Evolutionary conservation across 2,797 vertebrate species (phyloP).

Genomic region (Pempheris klunzingeri): DNA sequence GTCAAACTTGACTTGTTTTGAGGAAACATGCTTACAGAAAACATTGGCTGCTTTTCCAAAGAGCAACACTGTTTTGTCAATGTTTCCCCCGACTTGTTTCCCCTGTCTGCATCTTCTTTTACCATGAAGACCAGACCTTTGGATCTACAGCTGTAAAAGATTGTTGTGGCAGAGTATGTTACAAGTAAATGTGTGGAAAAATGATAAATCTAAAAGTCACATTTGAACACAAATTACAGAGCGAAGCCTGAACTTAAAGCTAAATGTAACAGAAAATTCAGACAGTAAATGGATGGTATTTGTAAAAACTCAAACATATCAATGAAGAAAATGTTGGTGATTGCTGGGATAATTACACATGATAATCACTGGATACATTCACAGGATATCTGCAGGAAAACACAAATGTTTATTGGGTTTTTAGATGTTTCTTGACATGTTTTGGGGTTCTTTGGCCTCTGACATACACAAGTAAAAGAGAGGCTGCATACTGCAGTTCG

Average conservation of each 20-base stretch:
- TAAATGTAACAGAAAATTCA: neutral
- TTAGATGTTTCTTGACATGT: neutral
- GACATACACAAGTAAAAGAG: neutral
- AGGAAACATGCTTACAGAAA: conserved; percentile 79
- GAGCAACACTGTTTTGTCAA: conserved; percentile 74
- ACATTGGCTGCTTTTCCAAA: conserved; percentile 63
- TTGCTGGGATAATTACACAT: conserved; percentile 21
- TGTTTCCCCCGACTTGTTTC: conserved; percentile 41
- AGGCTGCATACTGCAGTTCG: neutral
- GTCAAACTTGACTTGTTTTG: conserved; percentile 60
- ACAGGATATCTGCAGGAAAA: neutral
- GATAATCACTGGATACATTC: conserved; percentile 11
- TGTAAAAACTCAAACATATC: neutral
- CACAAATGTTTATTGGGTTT: neutral
- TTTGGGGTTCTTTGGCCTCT: conserved; percentile 1
- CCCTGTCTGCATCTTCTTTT: conserved; percentile 15
- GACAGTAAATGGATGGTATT: conserved; percentile 1
- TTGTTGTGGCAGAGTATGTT: neutral
- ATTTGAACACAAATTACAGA: neutral
- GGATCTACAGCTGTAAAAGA: neutral
- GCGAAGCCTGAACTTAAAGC: neutral
- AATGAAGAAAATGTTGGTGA: neutral
- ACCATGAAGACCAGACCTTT: neutral
- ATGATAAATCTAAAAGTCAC: neutral
- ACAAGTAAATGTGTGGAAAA: neutral